These are phyloP conservation scores for Synergus gifuensis DNA, from an alignment of 2,888 invertebrate species.

Conservation along the genomic window DNA sequence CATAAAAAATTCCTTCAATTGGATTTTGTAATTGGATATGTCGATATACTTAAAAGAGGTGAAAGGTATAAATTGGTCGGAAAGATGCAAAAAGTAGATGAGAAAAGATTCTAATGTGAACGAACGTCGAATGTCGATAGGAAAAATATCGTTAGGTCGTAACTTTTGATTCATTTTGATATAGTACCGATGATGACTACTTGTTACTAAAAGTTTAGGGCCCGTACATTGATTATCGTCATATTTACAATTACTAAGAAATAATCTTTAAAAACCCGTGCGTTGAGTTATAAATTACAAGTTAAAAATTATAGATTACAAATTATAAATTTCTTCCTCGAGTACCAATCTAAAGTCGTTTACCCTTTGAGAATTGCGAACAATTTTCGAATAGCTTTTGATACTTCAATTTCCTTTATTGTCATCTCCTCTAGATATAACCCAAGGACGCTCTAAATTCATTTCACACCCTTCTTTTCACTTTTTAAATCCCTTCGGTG, in stretches of 20 bases:
- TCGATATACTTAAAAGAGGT: background rate
- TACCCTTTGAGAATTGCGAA: conserved; percentile 9
- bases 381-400: conserved; percentile 49
- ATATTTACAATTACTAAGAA: conserved; percentile 57
- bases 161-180: conserved; percentile 38
- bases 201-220: conserved; percentile 24
- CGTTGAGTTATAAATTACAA: conserved; percentile 24
- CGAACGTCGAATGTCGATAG: conserved; percentile 18
- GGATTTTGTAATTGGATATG: conserved; percentile 11
- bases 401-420: conserved; percentile 57
- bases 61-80: background rate
- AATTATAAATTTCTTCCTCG: conserved; percentile 25
- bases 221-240: conserved; percentile 47
- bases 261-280: conserved; percentile 59
- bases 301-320: conserved; percentile 11
- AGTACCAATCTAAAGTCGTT: conserved; percentile 7
- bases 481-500: background rate
- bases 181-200: conserved; percentile 39
- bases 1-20: conserved; percentile 25
- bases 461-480: background rate
- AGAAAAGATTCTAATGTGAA: conserved; percentile 29
- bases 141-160: conserved; percentile 39
- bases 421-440: conserved; percentile 46
- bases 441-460: background rate
- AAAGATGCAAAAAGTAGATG: conserved; percentile 18